These are phyloP conservation scores for Parotocinclus haroldoi DNA, from an alignment of 2,797 vertebrate species.

Conservation along the genomic window DNA sequence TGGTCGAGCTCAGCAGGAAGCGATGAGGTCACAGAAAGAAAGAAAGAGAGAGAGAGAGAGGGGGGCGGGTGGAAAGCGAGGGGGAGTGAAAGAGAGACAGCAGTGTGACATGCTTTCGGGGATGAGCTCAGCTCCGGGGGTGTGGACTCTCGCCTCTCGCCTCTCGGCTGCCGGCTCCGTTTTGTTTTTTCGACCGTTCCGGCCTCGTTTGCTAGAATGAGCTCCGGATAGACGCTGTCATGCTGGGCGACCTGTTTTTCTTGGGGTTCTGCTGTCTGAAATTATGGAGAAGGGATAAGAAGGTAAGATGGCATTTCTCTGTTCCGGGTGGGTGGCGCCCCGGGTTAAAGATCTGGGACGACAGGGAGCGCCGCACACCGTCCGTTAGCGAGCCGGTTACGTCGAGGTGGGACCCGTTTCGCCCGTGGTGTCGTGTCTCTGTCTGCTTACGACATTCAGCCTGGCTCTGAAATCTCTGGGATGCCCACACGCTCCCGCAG, in stretches of 20 bases:
- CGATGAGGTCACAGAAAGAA: constrained; percentile 43
- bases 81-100: constrained; percentile 17
- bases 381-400: constrained; percentile 5
- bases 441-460: not conserved
- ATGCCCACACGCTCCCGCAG: no score
- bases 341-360: no score
- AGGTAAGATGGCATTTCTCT: constrained; percentile 61
- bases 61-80: not conserved
- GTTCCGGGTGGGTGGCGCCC: constrained; percentile 1
- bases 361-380: not conserved
- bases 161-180: constrained; percentile 52
- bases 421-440: constrained; percentile 26
- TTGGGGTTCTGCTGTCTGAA: constrained; percentile 79
- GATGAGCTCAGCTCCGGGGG: constrained; percentile 73
- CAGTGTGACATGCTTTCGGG: constrained; percentile 60
- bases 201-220: constrained; percentile 36
- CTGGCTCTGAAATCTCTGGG: no score
- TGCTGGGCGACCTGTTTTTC: constrained; percentile 74
- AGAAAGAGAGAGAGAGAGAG: constrained; percentile 24
- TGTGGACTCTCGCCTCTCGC: constrained; percentile 54
- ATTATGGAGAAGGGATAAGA: constrained; percentile 74
- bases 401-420: constrained; percentile 3
- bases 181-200: constrained; percentile 59
- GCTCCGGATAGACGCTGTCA: constrained; percentile 58
- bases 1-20: constrained; percentile 41